These are phyloP conservation scores for Zootoca vivipara DNA, from an alignment of 2,113 vertebrate genomes.

Conservation along the genomic window DNA sequence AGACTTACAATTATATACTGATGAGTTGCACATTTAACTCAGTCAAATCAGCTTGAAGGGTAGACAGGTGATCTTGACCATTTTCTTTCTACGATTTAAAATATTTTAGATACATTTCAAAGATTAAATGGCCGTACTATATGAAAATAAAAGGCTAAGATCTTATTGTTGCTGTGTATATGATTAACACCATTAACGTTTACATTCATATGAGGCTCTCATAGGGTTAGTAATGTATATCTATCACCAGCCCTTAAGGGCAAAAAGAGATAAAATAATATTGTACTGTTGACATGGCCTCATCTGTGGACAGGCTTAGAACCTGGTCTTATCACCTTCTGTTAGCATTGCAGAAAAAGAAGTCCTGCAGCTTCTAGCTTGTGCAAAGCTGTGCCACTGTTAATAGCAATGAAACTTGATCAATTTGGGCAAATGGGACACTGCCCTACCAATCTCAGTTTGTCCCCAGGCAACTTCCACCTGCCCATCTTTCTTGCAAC, in stretches of 20 bases:
- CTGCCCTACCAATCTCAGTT: too few relatives aligned
- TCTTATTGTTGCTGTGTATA: conserved; percentile 47
- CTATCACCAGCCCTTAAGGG: conserved; percentile 41
- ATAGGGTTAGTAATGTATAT: conserved; percentile 48
- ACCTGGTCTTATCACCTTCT: conserved; percentile 47
- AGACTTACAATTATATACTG: conserved; percentile 69
- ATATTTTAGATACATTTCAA: conserved; percentile 56
- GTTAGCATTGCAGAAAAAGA: background rate
- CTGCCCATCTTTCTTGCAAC: too few relatives aligned
- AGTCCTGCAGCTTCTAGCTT: background rate
- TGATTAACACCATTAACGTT: conserved; percentile 65
- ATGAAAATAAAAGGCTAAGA: conserved; percentile 73
- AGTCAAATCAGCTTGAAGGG: conserved; percentile 55
- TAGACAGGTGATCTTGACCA: conserved; percentile 53
- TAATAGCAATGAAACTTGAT: background rate
- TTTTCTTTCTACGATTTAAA: conserved; percentile 44
- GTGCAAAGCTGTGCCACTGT: background rate
- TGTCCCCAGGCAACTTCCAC: too few relatives aligned
- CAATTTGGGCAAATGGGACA: too few relatives aligned
- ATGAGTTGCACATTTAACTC: conserved; percentile 63
- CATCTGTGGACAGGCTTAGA: conserved; percentile 31
- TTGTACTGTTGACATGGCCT: conserved; percentile 6
- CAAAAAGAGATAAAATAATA: conserved; percentile 51
- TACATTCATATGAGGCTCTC: conserved; percentile 73
- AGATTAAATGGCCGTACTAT: conserved; percentile 60